Percentiles rank a stretch among this genome's conserved stretches.
Evolutionary conservation across 1,140 invertebrate species (phyloP).

Genomic region (Euwallacea similis): DNA sequence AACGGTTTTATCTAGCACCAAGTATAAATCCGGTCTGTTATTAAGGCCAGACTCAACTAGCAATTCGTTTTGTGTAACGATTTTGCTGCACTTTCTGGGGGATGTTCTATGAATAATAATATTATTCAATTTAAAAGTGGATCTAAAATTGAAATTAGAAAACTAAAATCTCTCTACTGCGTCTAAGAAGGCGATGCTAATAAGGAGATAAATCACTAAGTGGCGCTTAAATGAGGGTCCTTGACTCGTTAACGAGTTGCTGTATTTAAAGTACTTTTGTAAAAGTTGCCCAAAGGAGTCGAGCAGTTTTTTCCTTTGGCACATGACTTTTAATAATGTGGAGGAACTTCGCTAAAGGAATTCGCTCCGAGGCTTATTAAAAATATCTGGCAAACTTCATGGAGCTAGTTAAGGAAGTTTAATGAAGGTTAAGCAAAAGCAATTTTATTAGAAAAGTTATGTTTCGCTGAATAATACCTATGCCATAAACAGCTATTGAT

Average conservation of each 20-base stretch:
- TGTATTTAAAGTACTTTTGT: neutral
- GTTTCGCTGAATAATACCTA: no score
- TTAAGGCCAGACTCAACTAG: slow-evolving; percentile 28
- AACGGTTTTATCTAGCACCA: slow-evolving; percentile 35
- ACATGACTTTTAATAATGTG: no score
- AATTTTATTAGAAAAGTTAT: no score
- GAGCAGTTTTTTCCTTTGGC: no score
- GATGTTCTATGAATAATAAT: slow-evolving; percentile 45
- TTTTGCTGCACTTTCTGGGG: slow-evolving; percentile 26
- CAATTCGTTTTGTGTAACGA: slow-evolving; percentile 33
- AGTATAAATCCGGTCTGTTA: slow-evolving; percentile 32
- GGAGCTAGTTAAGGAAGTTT: no score
- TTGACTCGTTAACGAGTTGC: neutral
- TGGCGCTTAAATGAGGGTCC: neutral
- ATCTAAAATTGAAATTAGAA: slow-evolving; percentile 43
- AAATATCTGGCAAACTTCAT: no score
- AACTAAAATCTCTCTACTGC: slow-evolving; percentile 12
- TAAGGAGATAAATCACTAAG: slow-evolving; percentile 17
- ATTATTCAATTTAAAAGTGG: slow-evolving; percentile 43
- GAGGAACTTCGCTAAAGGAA: no score
- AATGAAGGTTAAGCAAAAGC: no score
- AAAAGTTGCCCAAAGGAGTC: no score
- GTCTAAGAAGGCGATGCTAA: slow-evolving; percentile 4
- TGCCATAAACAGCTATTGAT: no score
- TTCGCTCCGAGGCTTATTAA: no score